phyloP scores from a whole-genome alignment of 2,113 vertebrate species.

The Xerus inauris region DNA sequence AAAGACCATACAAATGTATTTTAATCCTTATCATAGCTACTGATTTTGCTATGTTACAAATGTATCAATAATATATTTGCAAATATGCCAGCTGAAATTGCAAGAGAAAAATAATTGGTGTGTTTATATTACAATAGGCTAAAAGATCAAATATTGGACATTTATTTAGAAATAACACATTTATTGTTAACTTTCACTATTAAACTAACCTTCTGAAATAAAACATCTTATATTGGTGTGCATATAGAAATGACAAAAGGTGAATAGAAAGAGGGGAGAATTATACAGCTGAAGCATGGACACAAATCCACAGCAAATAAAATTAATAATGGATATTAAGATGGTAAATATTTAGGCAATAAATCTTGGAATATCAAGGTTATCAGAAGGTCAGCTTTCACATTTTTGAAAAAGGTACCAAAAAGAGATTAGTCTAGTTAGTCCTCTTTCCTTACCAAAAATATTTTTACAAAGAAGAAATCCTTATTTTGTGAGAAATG shows the following conservation, averaged over 20 bases:
- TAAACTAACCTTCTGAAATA: conserved; percentile 80
- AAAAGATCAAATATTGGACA: conserved; percentile 75
- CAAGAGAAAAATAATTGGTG: conserved; percentile 78
- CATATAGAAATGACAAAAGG: conserved; percentile 71
- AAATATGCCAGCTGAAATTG: conserved; percentile 82
- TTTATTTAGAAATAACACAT: conserved; percentile 76
- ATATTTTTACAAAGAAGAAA: conserved; percentile 61
- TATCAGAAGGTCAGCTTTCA: conserved; percentile 77
- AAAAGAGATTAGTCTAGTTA: conserved; percentile 55
- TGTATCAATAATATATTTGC: conserved; percentile 82
- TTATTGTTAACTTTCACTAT: conserved; percentile 76
- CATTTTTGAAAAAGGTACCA: conserved; percentile 77
- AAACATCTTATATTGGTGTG: conserved; percentile 76
- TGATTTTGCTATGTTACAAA: conserved; percentile 78
- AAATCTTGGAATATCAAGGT: conserved; percentile 76
- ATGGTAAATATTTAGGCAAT: conserved; percentile 82
- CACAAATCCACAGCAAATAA: conserved; percentile 81
- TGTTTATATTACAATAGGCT: conserved; percentile 75
- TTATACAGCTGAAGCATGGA: conserved; percentile 62
- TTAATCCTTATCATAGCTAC: conserved; percentile 79
- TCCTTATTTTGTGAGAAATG: conserved; percentile 73
- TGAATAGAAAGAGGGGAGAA: conserved; percentile 63
- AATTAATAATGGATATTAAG: conserved; percentile 83
- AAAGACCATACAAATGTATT: conserved; percentile 74
- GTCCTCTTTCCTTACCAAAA: conserved; percentile 59